phyloP scores from a whole-genome alignment of 2,888 invertebrate species.

The Lycaena phlaeas region DNA sequence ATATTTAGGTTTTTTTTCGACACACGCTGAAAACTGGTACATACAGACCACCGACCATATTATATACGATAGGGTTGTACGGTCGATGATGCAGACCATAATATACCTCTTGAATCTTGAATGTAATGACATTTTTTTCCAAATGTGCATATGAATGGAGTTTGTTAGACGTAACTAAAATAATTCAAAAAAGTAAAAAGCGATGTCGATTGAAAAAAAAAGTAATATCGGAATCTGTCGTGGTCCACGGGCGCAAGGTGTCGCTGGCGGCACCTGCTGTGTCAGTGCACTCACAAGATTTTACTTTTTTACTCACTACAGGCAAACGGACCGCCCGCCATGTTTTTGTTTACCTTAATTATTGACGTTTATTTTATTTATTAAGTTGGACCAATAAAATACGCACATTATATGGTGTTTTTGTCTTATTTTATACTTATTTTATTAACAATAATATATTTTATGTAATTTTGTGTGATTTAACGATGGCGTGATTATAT shows the following conservation, averaged over 20 bases:
- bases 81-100: no score
- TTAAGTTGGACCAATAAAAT: constrained; percentile 1
- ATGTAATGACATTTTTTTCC: no score
- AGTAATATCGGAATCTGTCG: constrained; percentile 21
- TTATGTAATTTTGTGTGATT: no score
- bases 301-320: constrained; percentile 10
- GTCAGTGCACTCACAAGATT: constrained; percentile 33
- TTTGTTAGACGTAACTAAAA: background rate
- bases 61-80: no score
- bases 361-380: constrained; percentile 3
- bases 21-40: no score
- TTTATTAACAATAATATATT: no score
- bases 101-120: no score
- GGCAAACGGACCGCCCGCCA: background rate
- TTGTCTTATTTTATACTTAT: background rate
- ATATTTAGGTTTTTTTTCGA: no score
- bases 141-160: no score
- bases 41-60: no score
- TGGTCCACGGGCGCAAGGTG: constrained; percentile 29
- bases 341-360: constrained; percentile 1
- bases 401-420: no score
- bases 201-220: constrained; percentile 9
- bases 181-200: background rate
- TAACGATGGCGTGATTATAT: no score
- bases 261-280: constrained; percentile 32